Evolutionary conservation across 2,888 invertebrate genomes (phyloP).

Genomic region (Dynastes maya): DNA sequence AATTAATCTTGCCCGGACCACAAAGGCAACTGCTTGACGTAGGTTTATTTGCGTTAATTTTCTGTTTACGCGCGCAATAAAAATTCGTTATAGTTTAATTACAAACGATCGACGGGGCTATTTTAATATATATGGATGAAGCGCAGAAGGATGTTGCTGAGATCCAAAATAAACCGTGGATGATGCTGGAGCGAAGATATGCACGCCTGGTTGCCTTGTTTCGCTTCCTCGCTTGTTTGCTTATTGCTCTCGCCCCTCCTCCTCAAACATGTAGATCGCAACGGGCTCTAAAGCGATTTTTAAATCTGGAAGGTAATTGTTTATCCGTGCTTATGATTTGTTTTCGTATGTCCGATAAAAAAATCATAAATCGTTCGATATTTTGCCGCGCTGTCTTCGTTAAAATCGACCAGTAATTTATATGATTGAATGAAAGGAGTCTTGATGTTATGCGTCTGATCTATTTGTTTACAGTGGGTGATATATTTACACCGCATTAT

Average conservation of each 20-base stretch:
- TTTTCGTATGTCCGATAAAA: conserved; percentile 21
- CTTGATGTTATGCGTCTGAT: neutral
- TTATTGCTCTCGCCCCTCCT: too few relatives aligned
- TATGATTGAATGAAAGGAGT: neutral
- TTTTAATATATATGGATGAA: conserved; percentile 48
- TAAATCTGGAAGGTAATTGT: conserved; percentile 38
- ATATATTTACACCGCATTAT: neutral
- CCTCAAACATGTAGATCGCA: too few relatives aligned
- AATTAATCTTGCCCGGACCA: conserved; percentile 41
- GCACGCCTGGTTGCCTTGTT: neutral
- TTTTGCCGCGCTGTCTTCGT: conserved; percentile 18
- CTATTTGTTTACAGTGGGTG: conserved; percentile 7
- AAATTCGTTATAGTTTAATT: conserved; percentile 47
- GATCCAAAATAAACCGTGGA: conserved; percentile 41
- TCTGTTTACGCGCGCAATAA: conserved; percentile 44
- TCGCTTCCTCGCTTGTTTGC: too few relatives aligned
- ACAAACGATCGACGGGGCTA: conserved; percentile 42
- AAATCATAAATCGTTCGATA: conserved; percentile 25
- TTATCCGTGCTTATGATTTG: conserved; percentile 33
- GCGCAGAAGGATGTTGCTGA: conserved; percentile 44
- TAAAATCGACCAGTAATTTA: neutral
- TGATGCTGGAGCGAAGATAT: conserved; percentile 12
- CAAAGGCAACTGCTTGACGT: conserved; percentile 43
- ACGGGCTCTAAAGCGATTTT: conserved; percentile 22
- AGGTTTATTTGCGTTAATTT: conserved; percentile 45